phyloP scores from a whole-genome alignment of 2,113 vertebrate species.

The Eptesicus fuscus region DNA sequence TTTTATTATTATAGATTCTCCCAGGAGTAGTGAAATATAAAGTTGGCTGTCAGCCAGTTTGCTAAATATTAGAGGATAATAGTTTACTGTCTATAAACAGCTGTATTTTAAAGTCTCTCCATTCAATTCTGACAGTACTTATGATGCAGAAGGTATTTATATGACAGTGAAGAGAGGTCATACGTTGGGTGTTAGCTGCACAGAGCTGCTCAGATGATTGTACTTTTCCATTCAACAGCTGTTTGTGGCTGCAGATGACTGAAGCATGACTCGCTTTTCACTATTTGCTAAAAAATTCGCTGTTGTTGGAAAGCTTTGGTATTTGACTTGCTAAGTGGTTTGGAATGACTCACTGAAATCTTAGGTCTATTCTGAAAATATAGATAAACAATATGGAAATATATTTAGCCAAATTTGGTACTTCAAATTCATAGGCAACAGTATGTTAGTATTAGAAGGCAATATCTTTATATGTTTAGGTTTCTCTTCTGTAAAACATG shows the following conservation, averaged over 20 bases:
- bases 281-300: neutral
- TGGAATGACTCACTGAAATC: neutral
- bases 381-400: neutral
- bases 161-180: constrained; percentile 67
- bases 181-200: constrained; percentile 59
- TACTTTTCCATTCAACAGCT: constrained; percentile 45
- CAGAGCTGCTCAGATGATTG: constrained; percentile 62
- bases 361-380: neutral
- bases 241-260: constrained; percentile 12
- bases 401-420: constrained; percentile 1
- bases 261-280: neutral
- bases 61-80: constrained; percentile 70
- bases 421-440: constrained; percentile 16
- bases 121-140: constrained; percentile 65
- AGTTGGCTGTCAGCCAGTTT: constrained; percentile 72
- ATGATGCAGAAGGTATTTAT: constrained; percentile 70
- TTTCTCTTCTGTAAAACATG: constrained; percentile 29
- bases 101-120: constrained; percentile 72
- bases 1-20: neutral
- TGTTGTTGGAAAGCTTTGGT: neutral
- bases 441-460: neutral
- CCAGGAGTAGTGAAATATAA: constrained; percentile 55
- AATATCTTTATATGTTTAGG: neutral
- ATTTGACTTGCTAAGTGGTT: constrained; percentile 12
- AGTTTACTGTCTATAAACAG: constrained; percentile 69